Evolutionary conservation across 1,140 invertebrate species (phyloP).

Genomic region (Drosophila hydei): DNA sequence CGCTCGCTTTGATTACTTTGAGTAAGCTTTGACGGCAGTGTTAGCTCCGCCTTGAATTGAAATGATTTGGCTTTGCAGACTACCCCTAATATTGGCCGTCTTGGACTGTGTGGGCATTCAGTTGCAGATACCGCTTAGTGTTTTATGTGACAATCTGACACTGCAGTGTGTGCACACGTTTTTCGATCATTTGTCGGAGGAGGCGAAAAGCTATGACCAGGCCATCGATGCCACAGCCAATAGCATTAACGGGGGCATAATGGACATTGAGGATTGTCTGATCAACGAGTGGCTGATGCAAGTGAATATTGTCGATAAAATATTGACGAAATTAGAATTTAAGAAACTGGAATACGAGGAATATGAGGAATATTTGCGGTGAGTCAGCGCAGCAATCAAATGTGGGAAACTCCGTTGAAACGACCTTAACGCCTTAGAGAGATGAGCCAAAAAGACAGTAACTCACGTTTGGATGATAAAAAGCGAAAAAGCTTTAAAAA

Average conservation of each 20-base stretch:
- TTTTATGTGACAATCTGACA: constrained; percentile 62
- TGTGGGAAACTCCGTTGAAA: not conserved
- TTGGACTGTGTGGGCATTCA: constrained; percentile 37
- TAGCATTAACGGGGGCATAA: constrained; percentile 53
- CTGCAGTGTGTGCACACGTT: constrained; percentile 61
- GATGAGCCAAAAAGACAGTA: not conserved
- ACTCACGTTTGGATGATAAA: too few relatives aligned
- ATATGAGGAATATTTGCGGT: constrained; percentile 24
- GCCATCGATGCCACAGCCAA: not conserved
- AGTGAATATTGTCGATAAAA: constrained; percentile 43
- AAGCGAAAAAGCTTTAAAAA: too few relatives aligned
- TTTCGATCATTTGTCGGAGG: constrained; percentile 65
- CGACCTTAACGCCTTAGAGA: not conserved
- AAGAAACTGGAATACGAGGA: constrained; percentile 35
- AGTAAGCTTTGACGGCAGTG: constrained; percentile 35
- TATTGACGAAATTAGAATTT: constrained; percentile 38
- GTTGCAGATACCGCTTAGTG: constrained; percentile 57
- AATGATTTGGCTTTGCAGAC: constrained; percentile 19
- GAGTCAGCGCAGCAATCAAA: not conserved
- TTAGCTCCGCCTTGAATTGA: not conserved
- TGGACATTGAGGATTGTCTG: constrained; percentile 60
- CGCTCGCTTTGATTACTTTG: constrained; percentile 51
- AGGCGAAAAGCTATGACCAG: constrained; percentile 47
- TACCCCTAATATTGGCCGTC: constrained; percentile 52
- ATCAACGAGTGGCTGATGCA: constrained; percentile 63